These are phyloP conservation scores for Glomeris maerens DNA, from an alignment of 1,140 invertebrate species.

Conservation along the genomic window DNA sequence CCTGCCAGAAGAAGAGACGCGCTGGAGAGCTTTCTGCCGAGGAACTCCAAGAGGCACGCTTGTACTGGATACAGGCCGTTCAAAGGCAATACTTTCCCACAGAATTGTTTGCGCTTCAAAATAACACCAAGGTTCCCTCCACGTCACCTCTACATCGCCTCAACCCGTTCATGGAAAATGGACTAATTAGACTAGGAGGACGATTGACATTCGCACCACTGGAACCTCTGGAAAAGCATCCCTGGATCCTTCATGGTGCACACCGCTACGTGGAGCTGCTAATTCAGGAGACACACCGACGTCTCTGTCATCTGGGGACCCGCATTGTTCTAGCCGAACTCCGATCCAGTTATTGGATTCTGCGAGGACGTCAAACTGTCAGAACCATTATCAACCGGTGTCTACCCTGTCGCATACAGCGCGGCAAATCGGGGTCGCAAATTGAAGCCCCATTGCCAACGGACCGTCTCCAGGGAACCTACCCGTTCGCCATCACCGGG, in stretches of 20 bases:
- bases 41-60: background rate
- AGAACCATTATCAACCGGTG: conserved; percentile 1
- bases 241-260: background rate
- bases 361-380: conserved; percentile 3
- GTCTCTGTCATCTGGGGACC: background rate
- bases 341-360: conserved; percentile 11
- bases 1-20: background rate
- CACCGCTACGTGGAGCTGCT: background rate
- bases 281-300: background rate
- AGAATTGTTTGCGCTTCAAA: background rate
- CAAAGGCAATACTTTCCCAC: background rate
- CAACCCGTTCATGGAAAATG: background rate
- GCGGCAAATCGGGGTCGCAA: background rate
- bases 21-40: background rate
- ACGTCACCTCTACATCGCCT: background rate
- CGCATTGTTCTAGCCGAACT: background rate
- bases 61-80: background rate
- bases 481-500: conserved; percentile 10
- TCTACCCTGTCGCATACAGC: background rate
- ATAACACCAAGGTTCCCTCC: background rate
- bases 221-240: background rate
- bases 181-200: background rate
- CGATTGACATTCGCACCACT: background rate
- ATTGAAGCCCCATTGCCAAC: background rate
- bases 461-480: background rate